Percentiles rank a stretch among this genome's conserved stretches.
Conservation (phyloP, 2,113 vertebrate species). For the Sylvilagus bachmani region DNA sequence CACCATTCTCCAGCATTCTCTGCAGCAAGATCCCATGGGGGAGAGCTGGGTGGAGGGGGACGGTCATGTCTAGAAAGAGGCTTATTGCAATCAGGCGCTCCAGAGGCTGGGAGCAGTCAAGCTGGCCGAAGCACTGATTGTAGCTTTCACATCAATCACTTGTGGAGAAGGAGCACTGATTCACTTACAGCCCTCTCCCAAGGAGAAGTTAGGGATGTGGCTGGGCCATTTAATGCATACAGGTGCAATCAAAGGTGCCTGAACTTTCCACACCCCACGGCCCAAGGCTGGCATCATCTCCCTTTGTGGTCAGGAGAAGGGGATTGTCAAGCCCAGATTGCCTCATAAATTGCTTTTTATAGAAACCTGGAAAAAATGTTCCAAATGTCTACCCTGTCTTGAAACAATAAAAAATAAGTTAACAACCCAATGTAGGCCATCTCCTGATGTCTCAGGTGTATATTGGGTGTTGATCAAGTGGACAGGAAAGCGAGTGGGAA, state of each 20-base stretch:
- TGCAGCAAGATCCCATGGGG: neutral
- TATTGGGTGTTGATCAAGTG: neutral
- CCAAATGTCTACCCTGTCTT: neutral
- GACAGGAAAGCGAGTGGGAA: neutral
- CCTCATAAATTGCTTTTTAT: neutral
- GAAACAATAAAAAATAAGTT: neutral
- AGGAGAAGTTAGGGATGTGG: neutral
- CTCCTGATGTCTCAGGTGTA: neutral
- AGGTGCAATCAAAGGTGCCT: neutral
- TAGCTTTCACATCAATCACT: accelerated
- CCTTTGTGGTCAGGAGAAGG: neutral
- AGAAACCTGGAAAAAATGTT: neutral
- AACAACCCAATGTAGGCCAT: neutral
- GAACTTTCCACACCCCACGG: too few relatives aligned
- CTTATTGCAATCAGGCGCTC: accelerated
- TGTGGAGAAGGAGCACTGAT: accelerated
- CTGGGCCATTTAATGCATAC: neutral
- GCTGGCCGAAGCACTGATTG: neutral
- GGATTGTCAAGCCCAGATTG: neutral
- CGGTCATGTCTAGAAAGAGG: neutral
- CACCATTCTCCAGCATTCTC: neutral
- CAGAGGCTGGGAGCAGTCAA: neutral
- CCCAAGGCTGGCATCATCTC: neutral
- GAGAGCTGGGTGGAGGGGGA: neutral
- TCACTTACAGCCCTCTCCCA: accelerated